Evolutionary conservation across 2,797 vertebrate genomes (phyloP), one percentile per base, ranked within the genome.

Genomic region (Geotrypetes seraphini): DNA sequence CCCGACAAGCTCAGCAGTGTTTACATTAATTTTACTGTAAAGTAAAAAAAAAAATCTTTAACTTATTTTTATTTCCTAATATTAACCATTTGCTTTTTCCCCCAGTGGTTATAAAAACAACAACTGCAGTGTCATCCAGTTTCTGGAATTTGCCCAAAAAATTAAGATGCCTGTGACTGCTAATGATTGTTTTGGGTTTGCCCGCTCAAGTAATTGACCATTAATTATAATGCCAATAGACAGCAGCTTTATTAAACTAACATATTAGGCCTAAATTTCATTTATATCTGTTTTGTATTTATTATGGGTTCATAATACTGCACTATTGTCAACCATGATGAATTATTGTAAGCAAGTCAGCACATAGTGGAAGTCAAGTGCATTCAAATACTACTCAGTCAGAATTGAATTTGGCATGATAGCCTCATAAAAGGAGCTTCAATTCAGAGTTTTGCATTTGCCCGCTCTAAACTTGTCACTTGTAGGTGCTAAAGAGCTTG

Each of bases 391-490:
- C 88, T 91, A 91, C 90, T 90, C 89, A 98, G 88, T 92, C 84
- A 82, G 87, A 89, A 90, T 91, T 93, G 85, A 91, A 93, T 93
- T 93, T 96, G 87, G 85, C 84, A 88, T 89, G 89, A 92, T 88
- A 83, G 83, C 84, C 87, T 90, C 85, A 84, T 88, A 79, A 84
- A 88, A 86, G 83, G 86, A 83, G 85, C 86, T 87, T 95, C 88
- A 86, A 86, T 84, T 84, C 80, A 86, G 83, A 84, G 86, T 89
- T n/a, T 85, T 84, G 84, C 88, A 92, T 87, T 90, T 84, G 88
- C 90, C 87, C 86, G 60, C 81, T 80, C 84, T 91, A 87, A 93
- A 95, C 87, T 90, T 88, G 85, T 88, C 78, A 83, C 82, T 84
- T 84, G 81, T 83, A 75, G 71, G 58, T 88, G 81, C 76, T 87